Evolutionary conservation across 2,888 invertebrate genomes (phyloP).

Genomic region (Drepana falcataria): DNA sequence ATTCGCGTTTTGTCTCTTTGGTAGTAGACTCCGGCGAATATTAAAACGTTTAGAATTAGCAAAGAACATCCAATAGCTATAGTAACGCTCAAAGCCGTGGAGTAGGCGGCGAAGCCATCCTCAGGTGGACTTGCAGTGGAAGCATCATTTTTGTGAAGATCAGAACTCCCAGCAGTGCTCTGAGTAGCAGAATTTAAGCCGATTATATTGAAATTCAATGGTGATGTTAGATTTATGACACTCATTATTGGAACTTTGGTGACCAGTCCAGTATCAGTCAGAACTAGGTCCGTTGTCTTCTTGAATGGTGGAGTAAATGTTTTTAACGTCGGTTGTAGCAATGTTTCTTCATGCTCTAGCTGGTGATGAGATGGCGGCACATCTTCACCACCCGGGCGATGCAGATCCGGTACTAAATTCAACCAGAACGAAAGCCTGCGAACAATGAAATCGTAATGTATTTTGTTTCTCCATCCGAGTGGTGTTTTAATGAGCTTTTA

Average conservation of each 20-base stretch:
- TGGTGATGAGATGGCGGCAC: constrained; percentile 92
- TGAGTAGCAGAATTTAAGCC: constrained; percentile 60
- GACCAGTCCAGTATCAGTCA: constrained; percentile 60
- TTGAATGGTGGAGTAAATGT: constrained; percentile 78
- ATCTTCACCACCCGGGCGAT: constrained; percentile 91
- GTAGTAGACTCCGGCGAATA: constrained; percentile 96
- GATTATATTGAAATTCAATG: constrained; percentile 60
- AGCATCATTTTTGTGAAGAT: constrained; percentile 56
- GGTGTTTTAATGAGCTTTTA: not conserved
- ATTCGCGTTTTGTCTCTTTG: constrained; percentile 91
- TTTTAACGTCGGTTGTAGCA: constrained; percentile 73
- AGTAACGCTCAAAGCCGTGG: constrained; percentile 93
- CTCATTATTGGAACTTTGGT: constrained; percentile 60
- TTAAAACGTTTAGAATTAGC: constrained; percentile 93
- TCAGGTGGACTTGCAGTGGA: constrained; percentile 83
- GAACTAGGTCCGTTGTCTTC: constrained; percentile 73
- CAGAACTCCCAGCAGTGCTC: constrained; percentile 44
- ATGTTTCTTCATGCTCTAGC: constrained; percentile 85
- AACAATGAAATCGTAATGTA: constrained; percentile 18
- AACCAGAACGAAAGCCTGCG: constrained; percentile 94
- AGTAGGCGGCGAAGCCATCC: constrained; percentile 93
- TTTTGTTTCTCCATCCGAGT: not conserved
- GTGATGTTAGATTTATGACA: constrained; percentile 63
- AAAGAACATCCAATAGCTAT: constrained; percentile 96
- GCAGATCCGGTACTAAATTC: constrained; percentile 94